phyloP scores from a whole-genome alignment of 2,797 vertebrate species.

The Staurois parvus region DNA sequence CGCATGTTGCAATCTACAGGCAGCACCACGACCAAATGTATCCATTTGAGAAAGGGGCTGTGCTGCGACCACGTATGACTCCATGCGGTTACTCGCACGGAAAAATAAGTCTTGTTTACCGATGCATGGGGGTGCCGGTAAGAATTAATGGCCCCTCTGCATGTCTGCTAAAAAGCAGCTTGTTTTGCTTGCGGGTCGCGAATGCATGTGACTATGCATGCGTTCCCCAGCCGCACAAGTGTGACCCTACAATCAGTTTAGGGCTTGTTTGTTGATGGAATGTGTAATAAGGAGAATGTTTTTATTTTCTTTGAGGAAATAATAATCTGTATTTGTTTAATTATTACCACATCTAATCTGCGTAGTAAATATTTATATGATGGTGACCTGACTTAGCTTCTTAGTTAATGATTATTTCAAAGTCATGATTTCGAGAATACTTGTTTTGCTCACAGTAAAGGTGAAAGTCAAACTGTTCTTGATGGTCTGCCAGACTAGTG shows the following conservation, averaged over 20 bases:
- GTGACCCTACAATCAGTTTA: not conserved
- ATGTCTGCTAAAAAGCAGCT: too few relatives aligned
- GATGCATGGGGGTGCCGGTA: too few relatives aligned
- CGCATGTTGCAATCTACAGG: too few relatives aligned
- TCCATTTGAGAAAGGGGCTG: too few relatives aligned
- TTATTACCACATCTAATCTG: not conserved
- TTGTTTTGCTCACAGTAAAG: conserved; percentile 13
- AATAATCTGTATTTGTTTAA: conserved; percentile 9
- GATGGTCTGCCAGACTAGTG: not conserved
- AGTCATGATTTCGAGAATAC: not conserved
- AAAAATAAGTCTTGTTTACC: too few relatives aligned
- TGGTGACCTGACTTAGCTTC: not conserved
- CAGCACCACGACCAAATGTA: too few relatives aligned
- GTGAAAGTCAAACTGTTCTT: conserved; percentile 27
- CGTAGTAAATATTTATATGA: conserved; percentile 29
- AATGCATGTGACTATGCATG: too few relatives aligned
- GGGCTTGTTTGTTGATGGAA: not conserved
- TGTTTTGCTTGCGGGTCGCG: too few relatives aligned
- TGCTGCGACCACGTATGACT: too few relatives aligned
- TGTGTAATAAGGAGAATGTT: not conserved
- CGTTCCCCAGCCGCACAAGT: too few relatives aligned
- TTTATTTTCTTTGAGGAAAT: conserved; percentile 8
- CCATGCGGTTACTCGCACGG: too few relatives aligned
- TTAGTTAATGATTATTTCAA: conserved; percentile 44
- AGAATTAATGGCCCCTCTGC: too few relatives aligned